Percentiles rank a stretch among this genome's conserved stretches.
phyloP scores from a whole-genome alignment of 2,888 invertebrate genomes.

The Nowickia ferox region DNA sequence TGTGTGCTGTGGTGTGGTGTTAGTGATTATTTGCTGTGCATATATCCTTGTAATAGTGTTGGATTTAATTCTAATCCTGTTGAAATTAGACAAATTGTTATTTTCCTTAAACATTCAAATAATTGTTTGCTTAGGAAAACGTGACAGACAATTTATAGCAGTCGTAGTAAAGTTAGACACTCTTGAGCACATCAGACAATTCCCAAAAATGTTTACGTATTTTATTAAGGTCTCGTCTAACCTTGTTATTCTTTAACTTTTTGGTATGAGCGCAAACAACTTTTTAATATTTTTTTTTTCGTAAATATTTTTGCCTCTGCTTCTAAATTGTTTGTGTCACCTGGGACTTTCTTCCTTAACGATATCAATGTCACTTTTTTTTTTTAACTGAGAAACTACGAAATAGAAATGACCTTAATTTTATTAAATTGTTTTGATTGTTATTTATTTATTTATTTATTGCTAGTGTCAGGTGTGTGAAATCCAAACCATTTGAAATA shows the following conservation, averaged over 20 bases:
- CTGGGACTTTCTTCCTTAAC: constrained; percentile 74
- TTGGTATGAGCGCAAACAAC: background rate
- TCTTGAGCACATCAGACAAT: background rate
- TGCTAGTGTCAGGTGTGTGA: too few relatives aligned
- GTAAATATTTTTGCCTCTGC: constrained; percentile 21
- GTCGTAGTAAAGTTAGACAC: background rate
- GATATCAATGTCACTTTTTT: constrained; percentile 80
- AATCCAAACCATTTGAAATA: too few relatives aligned
- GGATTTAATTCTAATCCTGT: constrained; percentile 76
- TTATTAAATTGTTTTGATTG: background rate
- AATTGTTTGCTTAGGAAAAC: constrained; percentile 70
- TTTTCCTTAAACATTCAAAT: constrained; percentile 70
- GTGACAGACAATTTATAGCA: constrained; percentile 62
- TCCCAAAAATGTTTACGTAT: constrained; percentile 12
- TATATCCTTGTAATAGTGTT: constrained; percentile 43
- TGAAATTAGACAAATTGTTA: constrained; percentile 78
- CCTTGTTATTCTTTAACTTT: constrained; percentile 3
- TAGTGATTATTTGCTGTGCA: constrained; percentile 41
- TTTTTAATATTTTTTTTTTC: constrained; percentile 18
- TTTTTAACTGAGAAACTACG: background rate
- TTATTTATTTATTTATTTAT: too few relatives aligned
- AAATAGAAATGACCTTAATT: background rate
- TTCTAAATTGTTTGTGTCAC: constrained; percentile 24
- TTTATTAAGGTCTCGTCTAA: constrained; percentile 37
- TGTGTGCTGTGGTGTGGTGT: constrained; percentile 37